Evolutionary conservation across 2,113 vertebrate genomes (phyloP), one percentile per base, ranked within the genome.

Genomic region (Bombycilla garrulus): DNA sequence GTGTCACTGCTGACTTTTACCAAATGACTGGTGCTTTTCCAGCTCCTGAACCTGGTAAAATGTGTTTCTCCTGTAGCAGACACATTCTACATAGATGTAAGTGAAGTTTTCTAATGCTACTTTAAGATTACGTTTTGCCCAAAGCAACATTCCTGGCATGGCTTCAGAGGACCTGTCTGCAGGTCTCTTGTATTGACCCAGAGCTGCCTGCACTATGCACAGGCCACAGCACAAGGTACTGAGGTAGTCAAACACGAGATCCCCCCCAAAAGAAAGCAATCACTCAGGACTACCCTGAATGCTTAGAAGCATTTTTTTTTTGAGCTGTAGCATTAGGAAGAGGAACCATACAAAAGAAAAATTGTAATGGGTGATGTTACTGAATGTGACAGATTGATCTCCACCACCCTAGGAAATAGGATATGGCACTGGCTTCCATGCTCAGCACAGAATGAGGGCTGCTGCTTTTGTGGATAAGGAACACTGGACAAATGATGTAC

Each of bases 131-230:
- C 0, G 0, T 70, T 95, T 95, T 90, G 88, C 93, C 88, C 80
- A 64, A 86, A 90, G 93, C 88, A 93, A 95, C 94, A 96, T 95
- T 96, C 94, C 80, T 78, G 71, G 56, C 71, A 40, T 95, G 82
- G 78, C 86, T 83, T 67, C 42, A 85, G 85, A 91, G 58, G 40
- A 80, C 38, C 33, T 79, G 73, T 20, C 45, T 95, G 90, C 47
- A 95, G 88, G 90, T 72, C 65, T 67, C n/a, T 13, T 38, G 21
- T 3, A 29, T 66, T 73, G 96, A 78, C 42, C 56, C 64, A 71
- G 76, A 86, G 72, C 82, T 83, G 64, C 71, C 70, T 48, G 62
- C 42, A 22, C 4, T 2, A 40, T 23, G 50, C 51, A 66, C 31
- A 57, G n/a, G n/a, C 33, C 48, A n/a, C 78, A 19, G 65, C 36